Base-by-base conservation (phyloP, 2,888 invertebrate species). In the Choristoneura rosaceana region DNA sequence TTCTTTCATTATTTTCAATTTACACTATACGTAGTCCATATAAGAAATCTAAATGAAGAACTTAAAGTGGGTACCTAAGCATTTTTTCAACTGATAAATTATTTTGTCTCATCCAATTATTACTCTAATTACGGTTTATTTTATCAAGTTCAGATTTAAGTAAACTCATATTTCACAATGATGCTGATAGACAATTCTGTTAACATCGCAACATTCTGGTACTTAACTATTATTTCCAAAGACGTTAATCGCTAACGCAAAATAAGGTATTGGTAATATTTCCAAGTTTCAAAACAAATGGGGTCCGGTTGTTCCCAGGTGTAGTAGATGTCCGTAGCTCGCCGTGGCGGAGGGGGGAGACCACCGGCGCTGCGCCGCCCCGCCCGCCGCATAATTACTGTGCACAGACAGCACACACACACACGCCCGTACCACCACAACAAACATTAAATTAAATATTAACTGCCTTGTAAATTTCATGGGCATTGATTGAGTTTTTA, bases 351-450 rank as follows among this genome's bases (percentile, higher is more conserved):
- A 84, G 84, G 83, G 80, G 79, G 77, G 83, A 85, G 93, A 93
- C 93, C 93, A 93, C 93, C 93, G 80, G 91, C 90, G 93, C 93
- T 84, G 93, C 87, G 91, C 90, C 84, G 88, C 41, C 83, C 86
- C 86, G 84, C 82, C 89, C 89, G 87, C 87, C 90, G 90, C 92
- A 92, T 94, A 94, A 94, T 94, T 93, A 94, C 90, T 88, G 86
- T 87, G 88, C 87, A 91, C 90, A 86, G 84, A 90, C 88, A 86
- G 86, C 85, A 25, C 88, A 82, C 86, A 85, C 76, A 75, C 85
- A 85, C 86, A 86, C 78, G 76, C 79, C 81, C 82, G 81, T 83
- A 55, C 82, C 79, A 82, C 86, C 88, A 86, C 88, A 87, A 90
- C 89, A 90, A 90, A 90, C 89, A 86, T 90, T 89, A 92, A 90